Evolutionary conservation across 2,113 vertebrate genomes (phyloP), one percentile per base, ranked within the genome.

Genomic region (Struthio camelus): DNA sequence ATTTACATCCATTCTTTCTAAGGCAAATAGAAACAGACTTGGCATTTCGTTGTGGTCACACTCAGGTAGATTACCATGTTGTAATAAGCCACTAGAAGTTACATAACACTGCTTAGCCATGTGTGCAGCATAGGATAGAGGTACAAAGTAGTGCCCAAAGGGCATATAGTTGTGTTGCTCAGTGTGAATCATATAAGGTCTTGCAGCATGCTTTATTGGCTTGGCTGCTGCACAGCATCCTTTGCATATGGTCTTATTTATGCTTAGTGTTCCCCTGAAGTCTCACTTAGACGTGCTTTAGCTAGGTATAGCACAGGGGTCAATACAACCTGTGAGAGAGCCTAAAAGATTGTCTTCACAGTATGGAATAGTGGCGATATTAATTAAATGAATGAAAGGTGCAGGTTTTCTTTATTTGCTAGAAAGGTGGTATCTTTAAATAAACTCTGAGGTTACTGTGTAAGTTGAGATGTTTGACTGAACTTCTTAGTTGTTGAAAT

Each of bases 31-130:
- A 76, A 76, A 6, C 32, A 25, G 3, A 2, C 5, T 62, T 73
- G 12, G 22, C 5, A 6, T 66, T 48, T 42, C 7, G 9, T 27
- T 15, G 14, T 36, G 44, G 40, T 77, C 80, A 9, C 4, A 14
- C 44, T 48, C 15, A 30, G 13, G 58, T 34, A 79, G 58, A 23
- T 66, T 66, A 15, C 69, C 32, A 2, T 44, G 2, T 1, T 38
- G 10, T 38, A 81, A 3, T 65, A 73, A 27, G 19, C 44, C 32
- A 16, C 30, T 22, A 4, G 2, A 9, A 9, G 48, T 3, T 61
- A 23, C 6, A 4, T 4, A 54, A 17, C 7, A 0, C 3, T 42
- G 14, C n/a, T 84, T 25, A 76, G 22, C 61, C 36, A 0, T 2
- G 7, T 28, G 58, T 27, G 50, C 8, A 44, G 11, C 34, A n/a